Evolutionary conservation across 92 coral and sea anemone species (phyloP), one percentile per base, ranked within the genome.

Genomic region (Palythoa grandis): DNA sequence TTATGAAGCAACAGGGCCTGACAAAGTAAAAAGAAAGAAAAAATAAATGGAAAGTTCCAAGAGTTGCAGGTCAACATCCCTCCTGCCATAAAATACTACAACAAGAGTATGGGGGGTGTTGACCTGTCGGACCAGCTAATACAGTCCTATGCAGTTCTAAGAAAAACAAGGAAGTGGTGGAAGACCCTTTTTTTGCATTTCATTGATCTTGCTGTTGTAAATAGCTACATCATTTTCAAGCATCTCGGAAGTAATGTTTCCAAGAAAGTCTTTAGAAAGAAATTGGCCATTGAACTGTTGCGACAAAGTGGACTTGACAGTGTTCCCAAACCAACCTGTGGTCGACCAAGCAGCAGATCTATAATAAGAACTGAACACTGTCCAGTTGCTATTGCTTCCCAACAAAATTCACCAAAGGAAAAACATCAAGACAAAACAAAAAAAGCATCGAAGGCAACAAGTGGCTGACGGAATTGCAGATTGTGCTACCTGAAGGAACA

Each of bases 191-290:
- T 82, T 52, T 70, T 74, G 48, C 91, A 88, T 35, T 74, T 83
- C 29, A 88, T 88, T 37, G 87, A 88, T 82, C 14, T 87, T 70
- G 74, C 86, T n/a, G 72, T 87, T 79, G 86, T 79, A 5, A 87
- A 87, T 57, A 68, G 82, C 37, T 87, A 48, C 66, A 83, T 75
- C 8, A 74, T 60, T 7, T 60, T 29, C 23, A 66, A 83, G 19
- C 35, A 58, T 24, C 54, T 76, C 15, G 79, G 70, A 9, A 76
- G 58, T 66, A 20, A 13, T 70, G 70, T 83, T 71, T 74, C 76
- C 24, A 61, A 75, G 37, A 75, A 75, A 75, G 16, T 75, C 5
- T 52, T 75, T 20, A 75, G 79, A 50, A 50, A 20, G 37, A 52
- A 75, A 22, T 29, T 75, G 6, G 79, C 65, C 7, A 52, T 17